These are phyloP conservation scores for Fopius arisanus DNA, from an alignment of 1,140 invertebrate species.

Conservation along the genomic window DNA sequence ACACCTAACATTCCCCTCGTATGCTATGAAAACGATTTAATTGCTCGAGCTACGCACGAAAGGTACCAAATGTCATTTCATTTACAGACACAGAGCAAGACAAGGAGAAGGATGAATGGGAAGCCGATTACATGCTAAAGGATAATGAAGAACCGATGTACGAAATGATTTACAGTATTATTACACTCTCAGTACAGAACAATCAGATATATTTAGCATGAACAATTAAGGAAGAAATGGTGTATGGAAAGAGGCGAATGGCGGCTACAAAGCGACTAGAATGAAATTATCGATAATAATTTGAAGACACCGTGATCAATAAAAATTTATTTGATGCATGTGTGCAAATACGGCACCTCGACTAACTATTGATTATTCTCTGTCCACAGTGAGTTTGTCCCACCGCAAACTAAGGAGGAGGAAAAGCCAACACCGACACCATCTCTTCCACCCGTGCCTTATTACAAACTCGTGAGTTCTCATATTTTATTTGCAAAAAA, in stretches of 20 bases:
- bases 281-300: no score
- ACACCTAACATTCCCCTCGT: not conserved
- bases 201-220: slow-evolving; percentile 18
- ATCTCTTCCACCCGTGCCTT: slow-evolving; percentile 55
- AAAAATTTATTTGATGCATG: not conserved
- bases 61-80: slow-evolving; percentile 32
- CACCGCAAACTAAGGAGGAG: slow-evolving; percentile 58
- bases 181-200: slow-evolving; percentile 25
- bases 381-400: slow-evolving; percentile 61
- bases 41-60: slow-evolving; percentile 9
- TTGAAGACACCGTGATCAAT: no score
- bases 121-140: slow-evolving; percentile 57
- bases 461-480: slow-evolving; percentile 57
- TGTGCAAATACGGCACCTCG: not conserved
- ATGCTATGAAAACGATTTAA: not conserved
- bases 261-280: no score
- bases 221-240: not conserved
- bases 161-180: slow-evolving; percentile 39
- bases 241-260: not conserved
- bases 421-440: slow-evolving; percentile 44
- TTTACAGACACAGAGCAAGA: slow-evolving; percentile 61
- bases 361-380: slow-evolving; percentile 36
- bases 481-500: not conserved
- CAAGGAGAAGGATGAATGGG: slow-evolving; percentile 61
- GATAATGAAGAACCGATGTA: slow-evolving; percentile 59